Percentiles rank a stretch among this genome's conserved stretches.
Conservation (phyloP, 2,797 vertebrate species). For the Gambelia wislizenii region DNA sequence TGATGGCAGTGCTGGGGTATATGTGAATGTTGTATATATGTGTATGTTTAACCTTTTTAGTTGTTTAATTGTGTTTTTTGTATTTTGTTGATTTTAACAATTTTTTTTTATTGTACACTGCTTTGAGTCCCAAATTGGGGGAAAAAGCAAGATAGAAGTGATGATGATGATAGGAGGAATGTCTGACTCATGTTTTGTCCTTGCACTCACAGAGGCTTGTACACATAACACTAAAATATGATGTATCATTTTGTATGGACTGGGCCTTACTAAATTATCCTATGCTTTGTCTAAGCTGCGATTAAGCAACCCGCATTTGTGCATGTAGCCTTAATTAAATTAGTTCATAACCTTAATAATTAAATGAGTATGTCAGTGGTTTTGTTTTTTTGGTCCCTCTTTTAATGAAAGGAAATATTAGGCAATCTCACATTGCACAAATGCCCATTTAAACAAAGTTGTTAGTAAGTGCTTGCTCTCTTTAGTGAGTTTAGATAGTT, state of each 20-base stretch:
- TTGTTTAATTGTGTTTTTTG: too few species aligned
- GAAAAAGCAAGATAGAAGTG: too few species aligned
- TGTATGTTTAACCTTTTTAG: too few species aligned
- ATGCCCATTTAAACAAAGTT: not conserved
- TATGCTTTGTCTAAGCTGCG: not conserved
- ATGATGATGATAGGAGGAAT: too few species aligned
- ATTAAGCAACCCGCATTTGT: not conserved
- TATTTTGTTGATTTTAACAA: too few species aligned
- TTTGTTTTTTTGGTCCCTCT: not conserved
- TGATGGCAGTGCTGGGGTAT: too few species aligned
- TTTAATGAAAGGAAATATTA: slow-evolving; percentile 13
- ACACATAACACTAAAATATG: not conserved
- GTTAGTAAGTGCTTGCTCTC: not conserved
- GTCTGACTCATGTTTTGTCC: not conserved
- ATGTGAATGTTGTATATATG: too few species aligned
- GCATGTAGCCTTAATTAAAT: not conserved
- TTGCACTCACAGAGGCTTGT: not conserved
- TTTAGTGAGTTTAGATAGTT: not conserved
- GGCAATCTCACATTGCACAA: not conserved
- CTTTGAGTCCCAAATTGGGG: too few species aligned
- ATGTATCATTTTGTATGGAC: not conserved
- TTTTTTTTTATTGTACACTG: too few species aligned
- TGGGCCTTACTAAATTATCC: not conserved
- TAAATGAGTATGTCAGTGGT: slow-evolving; percentile 22
- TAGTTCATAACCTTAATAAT: too few species aligned